These are phyloP conservation scores for Malurus leucopterus DNA, from an alignment of 2,797 vertebrate genomes.

Conservation along the genomic window DNA sequence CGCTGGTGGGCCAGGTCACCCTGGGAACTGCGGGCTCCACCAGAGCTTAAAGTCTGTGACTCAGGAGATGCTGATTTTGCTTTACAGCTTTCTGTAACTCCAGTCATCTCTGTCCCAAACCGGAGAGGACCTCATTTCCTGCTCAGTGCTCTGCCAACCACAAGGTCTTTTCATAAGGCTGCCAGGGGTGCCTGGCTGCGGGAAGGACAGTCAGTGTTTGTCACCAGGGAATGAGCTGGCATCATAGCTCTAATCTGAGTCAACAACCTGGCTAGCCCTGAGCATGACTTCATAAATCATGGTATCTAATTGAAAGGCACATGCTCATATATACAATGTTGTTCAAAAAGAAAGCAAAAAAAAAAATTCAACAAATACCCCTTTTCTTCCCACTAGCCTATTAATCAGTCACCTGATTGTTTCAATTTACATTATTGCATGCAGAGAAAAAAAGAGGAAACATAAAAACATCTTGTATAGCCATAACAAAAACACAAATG, in stretches of 20 bases:
- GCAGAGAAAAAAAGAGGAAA: background rate
- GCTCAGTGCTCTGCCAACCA: slow-evolving; percentile 50
- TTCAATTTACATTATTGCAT: background rate
- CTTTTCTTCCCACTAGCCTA: background rate
- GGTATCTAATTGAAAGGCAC: slow-evolving; percentile 34
- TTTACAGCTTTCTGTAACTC: slow-evolving; percentile 39
- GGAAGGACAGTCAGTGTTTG: slow-evolving; percentile 61
- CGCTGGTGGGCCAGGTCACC: background rate
- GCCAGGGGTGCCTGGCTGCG: slow-evolving; percentile 44
- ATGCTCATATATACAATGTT: background rate
- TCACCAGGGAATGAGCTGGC: slow-evolving; percentile 61
- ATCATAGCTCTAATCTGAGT: slow-evolving; percentile 48
- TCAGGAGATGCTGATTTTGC: slow-evolving; percentile 45
- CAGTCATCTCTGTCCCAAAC: slow-evolving; percentile 50
- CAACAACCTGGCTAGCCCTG: slow-evolving; percentile 51
- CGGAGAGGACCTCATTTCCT: slow-evolving; percentile 58
- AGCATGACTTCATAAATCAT: slow-evolving; percentile 50
- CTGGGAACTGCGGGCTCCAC: background rate
- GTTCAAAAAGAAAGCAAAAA: background rate
- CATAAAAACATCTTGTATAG: background rate
- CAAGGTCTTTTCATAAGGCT: slow-evolving; percentile 44
- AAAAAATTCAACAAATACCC: background rate
- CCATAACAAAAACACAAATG: slow-evolving; percentile 8
- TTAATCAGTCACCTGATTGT: slow-evolving; percentile 25
- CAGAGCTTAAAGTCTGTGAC: slow-evolving; percentile 6